Conservation (phyloP, 2,113 vertebrate genomes). For the Egretta garzetta region DNA sequence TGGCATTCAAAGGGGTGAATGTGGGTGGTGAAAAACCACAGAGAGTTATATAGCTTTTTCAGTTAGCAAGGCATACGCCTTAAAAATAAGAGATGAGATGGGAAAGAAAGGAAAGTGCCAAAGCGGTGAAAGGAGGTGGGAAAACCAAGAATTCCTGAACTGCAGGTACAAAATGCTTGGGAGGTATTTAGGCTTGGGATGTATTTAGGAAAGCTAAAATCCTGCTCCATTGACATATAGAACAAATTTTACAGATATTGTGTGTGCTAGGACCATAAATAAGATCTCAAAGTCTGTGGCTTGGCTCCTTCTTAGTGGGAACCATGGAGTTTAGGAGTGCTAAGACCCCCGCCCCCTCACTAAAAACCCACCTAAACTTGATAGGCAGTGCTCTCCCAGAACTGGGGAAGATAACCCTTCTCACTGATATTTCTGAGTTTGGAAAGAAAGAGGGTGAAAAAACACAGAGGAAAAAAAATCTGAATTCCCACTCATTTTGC, state of each 20-base stretch:
- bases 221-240: neutral
- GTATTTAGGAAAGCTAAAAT: neutral
- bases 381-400: neutral
- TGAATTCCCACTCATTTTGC: slow-evolving; percentile 61
- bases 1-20: neutral
- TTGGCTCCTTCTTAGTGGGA: neutral
- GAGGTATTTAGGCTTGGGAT: neutral
- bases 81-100: neutral
- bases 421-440: neutral
- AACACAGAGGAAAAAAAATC: neutral
- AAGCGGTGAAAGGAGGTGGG: neutral
- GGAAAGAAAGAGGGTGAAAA: slow-evolving; percentile 5
- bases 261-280: neutral
- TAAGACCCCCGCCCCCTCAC: neutral
- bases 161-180: neutral
- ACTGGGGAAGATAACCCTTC: neutral
- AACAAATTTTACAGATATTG: neutral
- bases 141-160: neutral
- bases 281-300: neutral
- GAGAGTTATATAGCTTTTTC: neutral
- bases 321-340: neutral
- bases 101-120: neutral
- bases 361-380: neutral
- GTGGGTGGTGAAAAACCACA: neutral
- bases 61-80: neutral